These are phyloP conservation scores for Zaprionus ghesquierei DNA, from an alignment of 1,140 invertebrate genomes.

Conservation along the genomic window DNA sequence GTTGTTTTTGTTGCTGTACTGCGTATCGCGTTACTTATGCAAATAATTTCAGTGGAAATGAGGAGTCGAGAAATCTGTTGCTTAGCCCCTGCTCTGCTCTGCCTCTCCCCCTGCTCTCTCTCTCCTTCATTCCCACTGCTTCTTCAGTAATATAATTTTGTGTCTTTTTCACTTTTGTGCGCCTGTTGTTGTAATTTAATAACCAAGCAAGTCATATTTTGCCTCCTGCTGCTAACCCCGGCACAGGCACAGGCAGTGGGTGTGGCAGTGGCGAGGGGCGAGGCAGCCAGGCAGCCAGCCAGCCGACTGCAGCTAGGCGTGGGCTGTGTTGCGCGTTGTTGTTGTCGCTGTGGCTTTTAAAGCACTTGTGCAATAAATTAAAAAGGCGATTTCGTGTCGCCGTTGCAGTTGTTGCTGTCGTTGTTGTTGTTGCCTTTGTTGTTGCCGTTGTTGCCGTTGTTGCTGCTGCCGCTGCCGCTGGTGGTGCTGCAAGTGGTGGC, in stretches of 20 bases:
- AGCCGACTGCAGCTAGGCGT: conserved; percentile 36
- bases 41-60: conserved; percentile 77
- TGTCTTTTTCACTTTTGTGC: conserved; percentile 76
- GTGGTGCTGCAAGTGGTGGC: conserved; percentile 69
- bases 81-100: conserved; percentile 1
- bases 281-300: neutral
- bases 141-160: conserved; percentile 65
- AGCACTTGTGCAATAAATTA: conserved; percentile 81
- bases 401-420: conserved; percentile 49
- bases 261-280: conserved; percentile 1
- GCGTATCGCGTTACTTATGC: conserved; percentile 80
- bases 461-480: conserved; percentile 26
- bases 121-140: neutral
- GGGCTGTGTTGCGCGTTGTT: conserved; percentile 39
- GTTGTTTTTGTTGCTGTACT: conserved; percentile 1
- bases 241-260: conserved; percentile 27
- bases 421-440: conserved; percentile 50
- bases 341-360: conserved; percentile 59
- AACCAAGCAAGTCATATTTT: conserved; percentile 77
- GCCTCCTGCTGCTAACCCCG: conserved; percentile 72
- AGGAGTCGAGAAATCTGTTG: conserved; percentile 64
- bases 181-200: conserved; percentile 74
- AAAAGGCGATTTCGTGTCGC: conserved; percentile 77
- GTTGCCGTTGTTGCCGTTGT: conserved; percentile 6
- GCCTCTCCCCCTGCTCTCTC: neutral